Base-by-base conservation (phyloP, 2,113 vertebrate species). In the Tragelaphus buxtoni region DNA sequence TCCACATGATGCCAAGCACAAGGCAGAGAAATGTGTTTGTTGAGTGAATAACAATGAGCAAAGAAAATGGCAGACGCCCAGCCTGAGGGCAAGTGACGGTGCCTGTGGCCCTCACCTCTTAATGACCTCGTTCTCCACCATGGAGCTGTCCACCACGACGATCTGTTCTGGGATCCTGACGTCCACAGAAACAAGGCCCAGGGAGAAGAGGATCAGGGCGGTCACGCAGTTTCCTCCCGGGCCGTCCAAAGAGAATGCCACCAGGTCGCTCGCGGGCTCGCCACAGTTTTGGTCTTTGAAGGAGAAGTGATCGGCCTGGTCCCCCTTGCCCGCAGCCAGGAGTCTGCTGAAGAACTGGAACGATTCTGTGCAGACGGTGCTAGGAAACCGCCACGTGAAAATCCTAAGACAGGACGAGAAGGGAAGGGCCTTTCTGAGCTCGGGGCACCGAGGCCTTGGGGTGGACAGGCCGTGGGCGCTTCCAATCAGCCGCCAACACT, bases 331-430 rank as follows among this genome's bases (percentile, higher is more conserved):
- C 0, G 96, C 98, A 45, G 98, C 93, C 30, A 97, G 98, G 4
- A 99, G 97, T 76, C 65, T 98, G 94, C 98, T 97, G 1, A 99
- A 82, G 98, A 99, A 99, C 97, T 98, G 98, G 96, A 99, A 99
- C 0, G 99, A 98, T 18, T 99, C 99, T 0, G 99, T 99, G 97
- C 99, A 99, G 45, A 99, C 89, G 0, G 98, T 98, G 81, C 98
- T 98, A 4, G 99, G 99, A 97, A 99, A 99, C 2, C 99, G 98
- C 99, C 99, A 99, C 0, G 99, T 99, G 63, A 99, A 99, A 69
- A 99, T 98, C 98, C 99, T 99, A 97, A 39, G 12, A 47, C 8
- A 65, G 51, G 96, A 47, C 20, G 35, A 85, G 47, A 32, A 4
- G 58, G n/a, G 12, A 22, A 91, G 5, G 35, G 49, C 39, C 72